Conservation (phyloP, 2,797 vertebrate species). For the Cryptoblepharus egeriae region DNA sequence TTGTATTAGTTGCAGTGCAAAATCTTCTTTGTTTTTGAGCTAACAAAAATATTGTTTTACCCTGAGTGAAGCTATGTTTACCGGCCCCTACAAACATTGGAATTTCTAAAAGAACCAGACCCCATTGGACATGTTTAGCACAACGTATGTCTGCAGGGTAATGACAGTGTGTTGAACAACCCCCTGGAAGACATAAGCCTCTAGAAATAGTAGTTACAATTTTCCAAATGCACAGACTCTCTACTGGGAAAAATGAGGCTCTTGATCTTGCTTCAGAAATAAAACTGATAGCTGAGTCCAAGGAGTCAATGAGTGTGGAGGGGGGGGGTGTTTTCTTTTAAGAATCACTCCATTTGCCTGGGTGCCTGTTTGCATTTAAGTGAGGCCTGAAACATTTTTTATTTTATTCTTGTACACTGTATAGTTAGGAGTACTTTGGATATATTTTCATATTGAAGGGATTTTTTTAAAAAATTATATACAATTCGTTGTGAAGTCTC, state of each 20-base stretch:
- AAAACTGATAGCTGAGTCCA: neutral
- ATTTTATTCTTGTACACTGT: neutral
- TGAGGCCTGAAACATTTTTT: neutral
- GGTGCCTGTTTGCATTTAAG: neutral
- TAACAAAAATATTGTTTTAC: neutral
- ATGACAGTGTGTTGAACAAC: neutral
- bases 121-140: too few species aligned
- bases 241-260: neutral
- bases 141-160: neutral
- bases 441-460: neutral
- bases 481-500: neutral
- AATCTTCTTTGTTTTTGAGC: neutral
- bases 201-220: neutral
- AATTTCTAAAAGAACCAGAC: neutral
- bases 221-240: neutral
- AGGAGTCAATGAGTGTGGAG: neutral
- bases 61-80: neutral
- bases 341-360: neutral
- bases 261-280: constrained; percentile 1
- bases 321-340: neutral
- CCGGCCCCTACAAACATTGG: neutral
- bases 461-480: neutral
- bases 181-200: neutral
- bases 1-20: neutral
- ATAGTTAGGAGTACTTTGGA: neutral